A percentile compares a stretch with the other conserved stretches of the same genome.
Conservation (phyloP, 2,888 invertebrate genomes). For the Anarsia innoxiella region DNA sequence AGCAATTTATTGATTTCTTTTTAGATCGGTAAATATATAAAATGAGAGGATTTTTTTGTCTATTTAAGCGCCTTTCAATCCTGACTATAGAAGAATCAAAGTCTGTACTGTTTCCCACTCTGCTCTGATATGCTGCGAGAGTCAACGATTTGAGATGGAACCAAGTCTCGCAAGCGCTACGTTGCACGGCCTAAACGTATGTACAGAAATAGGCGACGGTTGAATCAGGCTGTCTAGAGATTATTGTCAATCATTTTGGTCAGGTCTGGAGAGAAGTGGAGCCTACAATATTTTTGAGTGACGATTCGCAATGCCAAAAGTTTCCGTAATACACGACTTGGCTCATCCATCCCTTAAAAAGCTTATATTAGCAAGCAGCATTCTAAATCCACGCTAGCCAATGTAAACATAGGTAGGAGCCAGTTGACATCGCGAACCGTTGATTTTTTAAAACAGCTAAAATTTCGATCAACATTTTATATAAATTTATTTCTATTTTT, state of each 20-base stretch:
- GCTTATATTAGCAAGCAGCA: background rate
- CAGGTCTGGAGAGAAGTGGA: conserved; percentile 49
- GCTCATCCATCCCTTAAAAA: no score
- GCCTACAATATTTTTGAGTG: conserved; percentile 23
- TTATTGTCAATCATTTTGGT: conserved; percentile 73
- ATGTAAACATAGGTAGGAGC: background rate
- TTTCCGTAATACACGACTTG: background rate
- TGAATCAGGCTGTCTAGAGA: conserved; percentile 62
- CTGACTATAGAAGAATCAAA: no score
- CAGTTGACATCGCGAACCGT: background rate
- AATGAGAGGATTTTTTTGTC: no score
- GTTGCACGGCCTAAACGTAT: conserved; percentile 27
- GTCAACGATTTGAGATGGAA: background rate
- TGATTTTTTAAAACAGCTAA: conserved; percentile 27
- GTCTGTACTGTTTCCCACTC: no score
- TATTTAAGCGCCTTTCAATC: no score
- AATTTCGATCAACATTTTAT: conserved; percentile 27
- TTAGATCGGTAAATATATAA: no score
- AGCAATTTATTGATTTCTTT: no score
- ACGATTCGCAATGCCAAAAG: conserved; percentile 6
- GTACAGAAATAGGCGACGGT: conserved; percentile 45
- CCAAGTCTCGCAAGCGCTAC: conserved; percentile 1
- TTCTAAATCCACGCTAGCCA: background rate
- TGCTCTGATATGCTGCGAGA: no score
- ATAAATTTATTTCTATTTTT: conserved; percentile 39